These are phyloP conservation scores for Geopemphigus sp. DNA, from an alignment of 1,140 invertebrate genomes.

Conservation along the genomic window DNA sequence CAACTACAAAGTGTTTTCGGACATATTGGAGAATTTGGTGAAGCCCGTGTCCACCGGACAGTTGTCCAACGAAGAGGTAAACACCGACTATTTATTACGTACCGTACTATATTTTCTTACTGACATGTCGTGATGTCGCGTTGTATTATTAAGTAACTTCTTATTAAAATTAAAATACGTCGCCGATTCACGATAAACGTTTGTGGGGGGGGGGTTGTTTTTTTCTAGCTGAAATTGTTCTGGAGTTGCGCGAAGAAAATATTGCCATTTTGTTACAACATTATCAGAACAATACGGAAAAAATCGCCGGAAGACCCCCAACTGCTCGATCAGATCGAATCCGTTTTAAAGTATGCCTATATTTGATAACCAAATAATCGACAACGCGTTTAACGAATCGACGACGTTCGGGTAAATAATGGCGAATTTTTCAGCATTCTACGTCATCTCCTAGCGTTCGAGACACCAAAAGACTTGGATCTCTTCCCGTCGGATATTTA, in stretches of 20 bases:
- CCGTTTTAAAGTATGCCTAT: slow-evolving; percentile 62
- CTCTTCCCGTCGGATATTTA: slow-evolving; percentile 69
- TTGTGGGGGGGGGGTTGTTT: background rate
- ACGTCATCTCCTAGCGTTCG: slow-evolving; percentile 61
- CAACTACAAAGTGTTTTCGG: slow-evolving; percentile 71
- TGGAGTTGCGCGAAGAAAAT: slow-evolving; percentile 75
- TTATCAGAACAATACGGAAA: slow-evolving; percentile 71
- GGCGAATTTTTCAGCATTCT: slow-evolving; percentile 64
- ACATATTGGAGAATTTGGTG: slow-evolving; percentile 65
- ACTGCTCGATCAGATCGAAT: slow-evolving; percentile 65
- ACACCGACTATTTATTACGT: background rate
- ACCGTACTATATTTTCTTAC: too few relatives aligned
- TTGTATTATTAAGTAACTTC: too few relatives aligned
- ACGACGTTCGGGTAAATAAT: background rate
- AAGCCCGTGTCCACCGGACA: slow-evolving; percentile 65
- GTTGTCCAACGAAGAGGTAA: slow-evolving; percentile 67
- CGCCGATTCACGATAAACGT: too few relatives aligned
- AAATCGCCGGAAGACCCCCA: slow-evolving; percentile 69
- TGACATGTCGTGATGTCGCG: too few relatives aligned
- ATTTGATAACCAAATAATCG: slow-evolving; percentile 33
- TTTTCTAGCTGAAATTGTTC: slow-evolving; percentile 63
- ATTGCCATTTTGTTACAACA: slow-evolving; percentile 71
- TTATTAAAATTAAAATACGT: too few relatives aligned
- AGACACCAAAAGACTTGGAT: slow-evolving; percentile 63
- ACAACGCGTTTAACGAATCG: slow-evolving; percentile 1